Evolutionary conservation across 2,888 invertebrate genomes (phyloP).

Genomic region (Hemithea aestivaria): DNA sequence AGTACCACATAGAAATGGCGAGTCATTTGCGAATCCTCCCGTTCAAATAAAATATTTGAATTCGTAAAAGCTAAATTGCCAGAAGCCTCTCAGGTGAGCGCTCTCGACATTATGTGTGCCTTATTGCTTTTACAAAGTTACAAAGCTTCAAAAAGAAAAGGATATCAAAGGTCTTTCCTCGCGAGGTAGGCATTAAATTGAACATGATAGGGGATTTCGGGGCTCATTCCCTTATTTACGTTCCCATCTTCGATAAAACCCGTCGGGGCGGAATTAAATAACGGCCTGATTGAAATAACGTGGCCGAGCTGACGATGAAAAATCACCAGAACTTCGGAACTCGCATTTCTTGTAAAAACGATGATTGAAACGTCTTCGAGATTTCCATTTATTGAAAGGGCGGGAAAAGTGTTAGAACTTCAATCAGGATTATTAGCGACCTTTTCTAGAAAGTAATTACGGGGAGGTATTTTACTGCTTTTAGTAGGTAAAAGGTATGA

Average conservation of each 20-base stretch:
- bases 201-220: constrained; percentile 33
- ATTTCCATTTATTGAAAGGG: constrained; percentile 21
- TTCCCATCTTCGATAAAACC: constrained; percentile 35
- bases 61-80: constrained; percentile 13
- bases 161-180: constrained; percentile 31
- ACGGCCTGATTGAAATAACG: constrained; percentile 45
- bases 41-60: constrained; percentile 23
- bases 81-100: constrained; percentile 9
- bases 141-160: constrained; percentile 29
- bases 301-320: constrained; percentile 35
- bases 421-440: constrained; percentile 15
- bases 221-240: constrained; percentile 35
- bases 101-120: constrained; percentile 11
- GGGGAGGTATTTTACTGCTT: too few relatives aligned
- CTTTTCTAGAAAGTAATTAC: too few relatives aligned
- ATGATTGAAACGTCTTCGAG: constrained; percentile 24
- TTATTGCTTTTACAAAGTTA: constrained; percentile 28
- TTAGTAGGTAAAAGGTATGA: too few relatives aligned
- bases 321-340: constrained; percentile 32
- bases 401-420: constrained; percentile 5
- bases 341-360: constrained; percentile 24
- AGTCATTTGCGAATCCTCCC: constrained; percentile 38
- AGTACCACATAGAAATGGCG: constrained; percentile 47
- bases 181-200: constrained; percentile 41
- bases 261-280: constrained; percentile 40